A percentile compares a stretch with the other conserved stretches of the same genome.
phyloP scores from a whole-genome alignment of 2,888 invertebrate species.

The Creontiades dilutus region DNA sequence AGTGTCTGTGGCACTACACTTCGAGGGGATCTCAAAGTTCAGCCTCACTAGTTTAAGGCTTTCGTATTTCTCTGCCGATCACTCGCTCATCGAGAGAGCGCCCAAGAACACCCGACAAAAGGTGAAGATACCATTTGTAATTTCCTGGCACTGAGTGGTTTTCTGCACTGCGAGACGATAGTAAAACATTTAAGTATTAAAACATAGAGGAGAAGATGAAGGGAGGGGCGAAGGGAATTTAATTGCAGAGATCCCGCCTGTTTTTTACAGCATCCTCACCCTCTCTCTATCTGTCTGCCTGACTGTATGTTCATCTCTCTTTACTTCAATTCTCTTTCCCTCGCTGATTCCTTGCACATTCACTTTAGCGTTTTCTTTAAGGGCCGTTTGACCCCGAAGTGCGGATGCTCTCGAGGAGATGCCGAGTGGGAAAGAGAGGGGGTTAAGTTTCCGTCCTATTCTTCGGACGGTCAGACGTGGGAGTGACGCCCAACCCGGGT shows the following conservation, averaged over 20 bases:
- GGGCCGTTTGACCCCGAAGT: conserved; percentile 27
- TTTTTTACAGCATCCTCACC: conserved; percentile 9
- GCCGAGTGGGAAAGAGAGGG: not conserved
- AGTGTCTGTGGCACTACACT: not conserved
- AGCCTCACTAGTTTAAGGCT: not conserved
- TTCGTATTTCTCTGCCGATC: not conserved
- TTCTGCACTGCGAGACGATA: conserved; percentile 39
- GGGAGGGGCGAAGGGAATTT: not conserved
- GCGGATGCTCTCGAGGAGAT: not conserved
- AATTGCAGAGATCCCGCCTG: not conserved
- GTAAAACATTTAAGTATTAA: conserved; percentile 35
- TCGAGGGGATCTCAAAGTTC: too few relatives aligned
- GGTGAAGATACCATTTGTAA: conserved; percentile 36
- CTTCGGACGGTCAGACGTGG: conserved; percentile 18
- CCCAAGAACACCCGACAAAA: conserved; percentile 32
- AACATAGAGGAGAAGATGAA: not conserved
- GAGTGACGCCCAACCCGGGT: conserved; percentile 16
- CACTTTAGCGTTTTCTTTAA: conserved; percentile 35
- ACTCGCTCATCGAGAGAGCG: not conserved
- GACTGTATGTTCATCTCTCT: too few relatives aligned
- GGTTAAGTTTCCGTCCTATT: not conserved
- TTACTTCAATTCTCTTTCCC: not conserved
- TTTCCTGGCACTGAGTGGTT: conserved; percentile 39
- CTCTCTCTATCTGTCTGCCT: not conserved
- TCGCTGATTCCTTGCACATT: not conserved